Evolutionary conservation across 64 coral and sea anemone species (phyloP).

Genomic region (Actinia tenebrosa): DNA sequence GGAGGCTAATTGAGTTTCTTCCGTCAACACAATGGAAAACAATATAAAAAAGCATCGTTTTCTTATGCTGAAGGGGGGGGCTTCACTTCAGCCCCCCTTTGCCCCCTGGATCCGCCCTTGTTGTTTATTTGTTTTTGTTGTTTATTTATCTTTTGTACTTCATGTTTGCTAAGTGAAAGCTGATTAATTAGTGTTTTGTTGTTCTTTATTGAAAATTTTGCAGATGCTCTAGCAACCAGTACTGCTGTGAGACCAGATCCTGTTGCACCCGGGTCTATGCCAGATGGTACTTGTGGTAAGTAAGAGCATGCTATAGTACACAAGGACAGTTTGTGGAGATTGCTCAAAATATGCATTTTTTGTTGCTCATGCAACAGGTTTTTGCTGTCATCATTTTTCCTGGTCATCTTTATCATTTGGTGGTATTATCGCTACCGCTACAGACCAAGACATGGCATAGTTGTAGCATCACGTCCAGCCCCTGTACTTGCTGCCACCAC

Average conservation of each 20-base stretch:
- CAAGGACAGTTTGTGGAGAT: too few relatives aligned
- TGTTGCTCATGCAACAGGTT: conserved; percentile 40
- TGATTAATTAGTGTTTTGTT: not conserved
- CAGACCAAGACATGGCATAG: conserved; percentile 38
- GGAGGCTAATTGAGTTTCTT: too few relatives aligned
- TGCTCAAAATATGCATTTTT: not conserved
- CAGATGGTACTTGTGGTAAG: conserved; percentile 97
- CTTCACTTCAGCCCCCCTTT: too few relatives aligned
- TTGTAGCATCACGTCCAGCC: not conserved
- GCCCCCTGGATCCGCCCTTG: too few relatives aligned
- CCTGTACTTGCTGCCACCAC: not conserved
- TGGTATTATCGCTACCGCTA: conserved; percentile 94
- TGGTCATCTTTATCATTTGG: conserved; percentile 67
- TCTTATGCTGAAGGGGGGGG: too few relatives aligned
- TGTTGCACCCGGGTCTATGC: conserved; percentile 82
- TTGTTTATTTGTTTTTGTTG: too few relatives aligned
- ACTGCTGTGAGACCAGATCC: conserved; percentile 66
- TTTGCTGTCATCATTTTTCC: conserved; percentile 34
- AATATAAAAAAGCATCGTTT: too few relatives aligned
- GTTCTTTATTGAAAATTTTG: not conserved
- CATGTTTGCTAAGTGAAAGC: too few relatives aligned
- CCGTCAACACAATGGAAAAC: too few relatives aligned
- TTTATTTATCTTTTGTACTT: too few relatives aligned
- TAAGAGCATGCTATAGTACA: not conserved
- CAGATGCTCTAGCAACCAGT: conserved; percentile 73